phyloP scores from a whole-genome alignment of 2,888 invertebrate genomes.

The Agonopterix arenella region DNA sequence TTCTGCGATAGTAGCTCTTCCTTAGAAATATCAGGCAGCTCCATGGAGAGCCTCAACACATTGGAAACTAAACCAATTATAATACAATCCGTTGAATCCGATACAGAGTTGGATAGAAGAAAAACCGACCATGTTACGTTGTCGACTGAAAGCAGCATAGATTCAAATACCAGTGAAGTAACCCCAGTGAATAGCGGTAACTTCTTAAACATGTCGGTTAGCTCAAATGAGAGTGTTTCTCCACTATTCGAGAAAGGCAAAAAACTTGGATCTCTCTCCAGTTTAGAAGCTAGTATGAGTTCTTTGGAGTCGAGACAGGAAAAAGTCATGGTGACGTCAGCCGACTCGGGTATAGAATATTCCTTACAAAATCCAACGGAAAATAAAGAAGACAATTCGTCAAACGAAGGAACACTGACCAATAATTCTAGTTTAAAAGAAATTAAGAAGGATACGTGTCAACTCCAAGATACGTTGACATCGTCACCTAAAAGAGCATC shows the following conservation, averaged over 20 bases:
- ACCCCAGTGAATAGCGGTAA: conserved; percentile 52
- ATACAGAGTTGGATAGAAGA: conserved; percentile 49
- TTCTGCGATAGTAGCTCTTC: conserved; percentile 68
- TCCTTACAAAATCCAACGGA: conserved; percentile 60
- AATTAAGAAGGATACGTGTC: conserved; percentile 29
- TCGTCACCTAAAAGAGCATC: conserved; percentile 57
- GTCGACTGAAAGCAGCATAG: conserved; percentile 61
- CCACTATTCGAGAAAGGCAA: conserved; percentile 62
- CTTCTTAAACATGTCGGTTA: conserved; percentile 58
- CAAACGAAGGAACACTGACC: conserved; percentile 71
- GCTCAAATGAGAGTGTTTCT: conserved; percentile 69
- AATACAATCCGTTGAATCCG: conserved; percentile 30
- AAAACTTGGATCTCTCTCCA: conserved; percentile 63
- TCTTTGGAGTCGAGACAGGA: conserved; percentile 66
- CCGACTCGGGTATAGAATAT: conserved; percentile 69
- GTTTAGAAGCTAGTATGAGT: conserved; percentile 69
- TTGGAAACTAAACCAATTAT: conserved; percentile 36
- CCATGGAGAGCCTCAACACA: conserved; percentile 65
- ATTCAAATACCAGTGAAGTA: conserved; percentile 55
- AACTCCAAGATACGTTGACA: conserved; percentile 43
- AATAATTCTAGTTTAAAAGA: conserved; percentile 63
- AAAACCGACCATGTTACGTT: conserved; percentile 37
- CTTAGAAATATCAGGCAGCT: conserved; percentile 67
- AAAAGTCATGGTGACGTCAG: conserved; percentile 61
- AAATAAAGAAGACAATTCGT: conserved; percentile 57